A percentile compares a stretch with the other conserved stretches of the same genome.
These are phyloP conservation scores for Styela plicata DNA, from an alignment of 23 tunicate species.

Conservation along the genomic window DNA sequence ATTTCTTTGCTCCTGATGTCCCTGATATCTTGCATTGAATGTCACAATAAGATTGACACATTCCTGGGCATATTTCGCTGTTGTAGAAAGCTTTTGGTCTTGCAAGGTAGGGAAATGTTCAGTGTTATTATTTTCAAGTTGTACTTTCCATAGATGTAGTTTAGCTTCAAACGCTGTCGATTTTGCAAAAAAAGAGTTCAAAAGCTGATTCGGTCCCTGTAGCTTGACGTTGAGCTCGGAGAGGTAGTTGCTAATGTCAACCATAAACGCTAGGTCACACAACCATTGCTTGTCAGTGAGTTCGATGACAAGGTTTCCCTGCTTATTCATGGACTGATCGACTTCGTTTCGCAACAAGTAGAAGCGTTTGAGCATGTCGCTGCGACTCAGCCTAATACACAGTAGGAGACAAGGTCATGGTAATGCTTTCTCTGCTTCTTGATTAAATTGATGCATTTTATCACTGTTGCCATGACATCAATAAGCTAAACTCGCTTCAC, in stretches of 20 bases:
- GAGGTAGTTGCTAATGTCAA: conserved; percentile 53
- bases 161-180: conserved; percentile 49
- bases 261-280: conserved; percentile 61
- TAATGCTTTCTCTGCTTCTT: too few relatives aligned
- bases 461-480: too few relatives aligned
- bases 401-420: too few relatives aligned
- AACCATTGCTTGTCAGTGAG: too few relatives aligned
- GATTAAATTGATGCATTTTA: too few relatives aligned
- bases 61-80: conserved; percentile 58
- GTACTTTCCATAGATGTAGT: conserved; percentile 51
- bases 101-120: conserved; percentile 65
- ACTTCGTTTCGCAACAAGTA: too few relatives aligned
- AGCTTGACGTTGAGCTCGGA: conserved; percentile 39
- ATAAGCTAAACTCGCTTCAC: too few relatives aligned
- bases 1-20: conserved; percentile 57
- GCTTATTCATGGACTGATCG: too few relatives aligned
- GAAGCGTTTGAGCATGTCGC: too few relatives aligned
- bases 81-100: conserved; percentile 59
- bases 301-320: too few relatives aligned
- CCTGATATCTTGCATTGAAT: conserved; percentile 53
- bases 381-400: too few relatives aligned
- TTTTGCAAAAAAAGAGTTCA: conserved; percentile 51
- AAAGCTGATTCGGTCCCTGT: conserved; percentile 57
- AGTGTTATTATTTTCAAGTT: conserved; percentile 49
- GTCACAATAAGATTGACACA: conserved; percentile 45